A percentile compares a stretch with the other conserved stretches of the same genome.
These are phyloP conservation scores for Acleris cristana DNA, from an alignment of 2,888 invertebrate species.

Conservation along the genomic window DNA sequence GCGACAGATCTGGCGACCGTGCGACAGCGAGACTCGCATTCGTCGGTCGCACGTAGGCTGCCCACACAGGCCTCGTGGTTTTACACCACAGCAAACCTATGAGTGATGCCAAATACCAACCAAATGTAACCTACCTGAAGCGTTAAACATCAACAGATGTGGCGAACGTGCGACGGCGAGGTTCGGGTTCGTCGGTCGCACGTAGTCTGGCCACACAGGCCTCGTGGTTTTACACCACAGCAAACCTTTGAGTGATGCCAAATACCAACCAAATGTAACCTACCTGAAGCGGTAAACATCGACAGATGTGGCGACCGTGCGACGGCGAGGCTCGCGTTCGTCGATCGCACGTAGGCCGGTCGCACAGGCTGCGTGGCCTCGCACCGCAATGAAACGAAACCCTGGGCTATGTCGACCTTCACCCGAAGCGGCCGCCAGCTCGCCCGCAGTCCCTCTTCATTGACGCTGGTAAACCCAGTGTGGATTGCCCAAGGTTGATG, in stretches of 20 bases:
- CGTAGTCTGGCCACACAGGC: conserved; percentile 65
- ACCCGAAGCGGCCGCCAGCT: conserved; percentile 70
- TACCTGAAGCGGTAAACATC: conserved; percentile 75
- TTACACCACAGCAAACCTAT: conserved; percentile 46
- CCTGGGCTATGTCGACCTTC: conserved; percentile 55
- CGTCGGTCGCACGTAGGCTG: conserved; percentile 57
- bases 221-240: conserved; percentile 71
- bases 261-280: too few relatives aligned
- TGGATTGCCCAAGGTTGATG: conserved; percentile 61
- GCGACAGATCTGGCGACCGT: conserved; percentile 72
- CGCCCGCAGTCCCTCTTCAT: conserved; percentile 64
- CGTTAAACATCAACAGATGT: conserved; percentile 74
- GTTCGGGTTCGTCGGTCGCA: conserved; percentile 55
- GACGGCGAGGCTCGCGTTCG: conserved; percentile 60
- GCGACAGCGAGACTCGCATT: conserved; percentile 66
- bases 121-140: conserved; percentile 61
- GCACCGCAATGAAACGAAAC: conserved; percentile 55
- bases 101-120: conserved; percentile 47
- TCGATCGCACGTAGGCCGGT: conserved; percentile 60
- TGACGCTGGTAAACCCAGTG: conserved; percentile 64
- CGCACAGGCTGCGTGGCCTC: conserved; percentile 72
- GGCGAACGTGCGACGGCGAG: conserved; percentile 70
- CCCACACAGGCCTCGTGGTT: conserved; percentile 62
- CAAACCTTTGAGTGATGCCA: conserved; percentile 50
- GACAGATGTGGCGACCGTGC: conserved; percentile 74